These are phyloP conservation scores for Troides aeacus DNA, from an alignment of 2,888 invertebrate genomes.

Conservation along the genomic window DNA sequence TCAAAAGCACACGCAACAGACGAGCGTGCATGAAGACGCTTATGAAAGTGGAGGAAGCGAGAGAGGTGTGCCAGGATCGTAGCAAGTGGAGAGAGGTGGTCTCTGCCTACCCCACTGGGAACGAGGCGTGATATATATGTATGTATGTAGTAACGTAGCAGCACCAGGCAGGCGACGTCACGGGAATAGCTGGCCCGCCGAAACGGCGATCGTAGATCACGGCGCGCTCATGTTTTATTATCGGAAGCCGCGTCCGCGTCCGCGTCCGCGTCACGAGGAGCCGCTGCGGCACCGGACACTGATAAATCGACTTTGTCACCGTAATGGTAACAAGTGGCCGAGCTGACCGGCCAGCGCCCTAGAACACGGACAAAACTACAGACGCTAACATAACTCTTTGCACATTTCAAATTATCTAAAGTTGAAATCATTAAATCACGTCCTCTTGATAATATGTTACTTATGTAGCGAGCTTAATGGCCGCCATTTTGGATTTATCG, in stretches of 20 bases:
- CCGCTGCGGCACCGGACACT: constrained; percentile 47
- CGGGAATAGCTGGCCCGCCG: constrained; percentile 12
- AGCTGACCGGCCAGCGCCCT: constrained; percentile 38
- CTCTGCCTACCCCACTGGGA: too few species aligned
- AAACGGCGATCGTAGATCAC: constrained; percentile 45
- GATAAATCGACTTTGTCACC: constrained; percentile 50
- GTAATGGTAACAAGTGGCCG: constrained; percentile 42
- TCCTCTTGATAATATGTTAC: constrained; percentile 12
- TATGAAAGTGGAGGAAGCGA: too few species aligned
- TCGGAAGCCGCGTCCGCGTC: constrained; percentile 44
- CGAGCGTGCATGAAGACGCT: too few species aligned
- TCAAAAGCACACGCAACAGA: too few species aligned
- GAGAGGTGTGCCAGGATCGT: too few species aligned
- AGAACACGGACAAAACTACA: constrained; percentile 37
- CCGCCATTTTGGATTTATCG: constrained; percentile 12
- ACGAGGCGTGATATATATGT: too few species aligned
- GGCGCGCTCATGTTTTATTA: constrained; percentile 53
- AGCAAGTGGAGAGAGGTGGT: too few species aligned
- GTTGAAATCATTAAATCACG: constrained; percentile 20
- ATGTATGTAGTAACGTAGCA: neutral
- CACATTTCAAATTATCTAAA: constrained; percentile 20
- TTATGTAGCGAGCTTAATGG: constrained; percentile 1
- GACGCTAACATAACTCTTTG: constrained; percentile 29
- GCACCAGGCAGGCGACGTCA: neutral
- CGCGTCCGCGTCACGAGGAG: constrained; percentile 40